Conservation (phyloP, 53 echinoderm and acorn worm genomes). For the Arbacia lixula region DNA sequence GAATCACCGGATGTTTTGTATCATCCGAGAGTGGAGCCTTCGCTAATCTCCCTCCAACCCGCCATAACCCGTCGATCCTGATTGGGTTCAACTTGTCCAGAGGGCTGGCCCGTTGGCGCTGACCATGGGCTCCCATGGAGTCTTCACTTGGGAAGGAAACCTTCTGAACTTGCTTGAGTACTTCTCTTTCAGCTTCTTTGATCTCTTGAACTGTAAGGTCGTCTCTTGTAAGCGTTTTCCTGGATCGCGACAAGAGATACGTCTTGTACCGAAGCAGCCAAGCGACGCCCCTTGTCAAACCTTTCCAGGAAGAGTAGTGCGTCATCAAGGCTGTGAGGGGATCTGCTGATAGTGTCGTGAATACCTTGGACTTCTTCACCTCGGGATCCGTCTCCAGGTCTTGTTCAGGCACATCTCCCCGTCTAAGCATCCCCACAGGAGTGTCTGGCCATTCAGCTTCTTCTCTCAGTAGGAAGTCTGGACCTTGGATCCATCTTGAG, state of each 20-base stretch:
- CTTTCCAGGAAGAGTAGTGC: constrained; percentile 50
- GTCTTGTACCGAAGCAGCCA: constrained; percentile 50
- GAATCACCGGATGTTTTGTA: constrained; percentile 34
- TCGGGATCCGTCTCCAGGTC: too few species aligned
- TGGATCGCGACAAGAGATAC: constrained; percentile 12
- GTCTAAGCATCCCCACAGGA: constrained; percentile 11
- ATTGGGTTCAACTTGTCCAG: constrained; percentile 56
- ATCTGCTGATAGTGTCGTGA: constrained; percentile 10
- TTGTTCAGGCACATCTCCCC: constrained; percentile 15
- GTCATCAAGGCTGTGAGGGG: too few species aligned
- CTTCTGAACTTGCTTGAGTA: constrained; percentile 56
- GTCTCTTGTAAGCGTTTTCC: background rate
- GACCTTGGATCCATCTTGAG: constrained; percentile 6
- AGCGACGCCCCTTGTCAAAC: constrained; percentile 46
- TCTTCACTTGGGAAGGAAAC: constrained; percentile 4
- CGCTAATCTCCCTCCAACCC: constrained; percentile 61
- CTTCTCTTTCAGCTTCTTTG: constrained; percentile 29
- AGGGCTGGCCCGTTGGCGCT: background rate
- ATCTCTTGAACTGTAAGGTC: constrained; percentile 44
- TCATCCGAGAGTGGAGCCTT: constrained; percentile 54
- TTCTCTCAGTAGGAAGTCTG: constrained; percentile 41
- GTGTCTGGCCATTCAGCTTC: constrained; percentile 54
- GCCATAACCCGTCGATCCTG: constrained; percentile 46
- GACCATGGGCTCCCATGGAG: background rate
- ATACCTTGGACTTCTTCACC: constrained; percentile 48